A percentile compares a stretch with the other conserved stretches of the same genome.
These are phyloP conservation scores for Danio aesculapii DNA, from an alignment of 2,797 vertebrate genomes.

Conservation along the genomic window DNA sequence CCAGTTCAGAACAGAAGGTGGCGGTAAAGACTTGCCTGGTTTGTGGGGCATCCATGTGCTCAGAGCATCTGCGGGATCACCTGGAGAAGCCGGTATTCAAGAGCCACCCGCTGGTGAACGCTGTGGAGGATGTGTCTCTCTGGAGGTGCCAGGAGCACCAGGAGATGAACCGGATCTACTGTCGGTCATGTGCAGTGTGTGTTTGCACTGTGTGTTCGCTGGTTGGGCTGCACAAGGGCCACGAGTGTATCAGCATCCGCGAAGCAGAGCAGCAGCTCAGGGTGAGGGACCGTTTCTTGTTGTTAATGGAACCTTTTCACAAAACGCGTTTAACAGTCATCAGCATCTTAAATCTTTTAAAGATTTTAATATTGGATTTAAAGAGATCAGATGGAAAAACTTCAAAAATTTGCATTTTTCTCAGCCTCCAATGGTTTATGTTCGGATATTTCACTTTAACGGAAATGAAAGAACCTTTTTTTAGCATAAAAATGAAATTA, in stretches of 20 bases:
- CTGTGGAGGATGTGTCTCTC: conserved; percentile 76
- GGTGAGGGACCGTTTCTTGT: conserved; percentile 64
- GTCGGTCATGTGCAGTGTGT: conserved; percentile 75
- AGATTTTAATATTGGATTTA: too few species aligned
- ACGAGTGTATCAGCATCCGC: conserved; percentile 78
- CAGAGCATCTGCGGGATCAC: conserved; percentile 79
- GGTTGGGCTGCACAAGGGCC: conserved; percentile 78
- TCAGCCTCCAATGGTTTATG: too few species aligned
- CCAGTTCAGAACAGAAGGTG: conserved; percentile 57
- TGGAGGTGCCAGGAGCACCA: conserved; percentile 84
- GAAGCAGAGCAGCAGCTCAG: conserved; percentile 81
- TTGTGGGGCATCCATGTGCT: conserved; percentile 84
- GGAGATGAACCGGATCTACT: conserved; percentile 84
- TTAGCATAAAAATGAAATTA: too few species aligned
- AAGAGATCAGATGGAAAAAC: too few species aligned
- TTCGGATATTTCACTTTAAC: too few species aligned
- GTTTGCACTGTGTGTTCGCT: conserved; percentile 82
- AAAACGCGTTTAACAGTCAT: too few species aligned
- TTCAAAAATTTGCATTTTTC: too few species aligned
- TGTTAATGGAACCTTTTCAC: background rate
- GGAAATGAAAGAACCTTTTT: too few species aligned
- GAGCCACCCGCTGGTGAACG: conserved; percentile 79
- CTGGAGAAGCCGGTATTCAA: conserved; percentile 79
- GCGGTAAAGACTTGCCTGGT: conserved; percentile 84
- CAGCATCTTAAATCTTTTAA: too few species aligned